phyloP scores from a whole-genome alignment of 2,797 vertebrate species.

The Microcaecilia unicolor region DNA sequence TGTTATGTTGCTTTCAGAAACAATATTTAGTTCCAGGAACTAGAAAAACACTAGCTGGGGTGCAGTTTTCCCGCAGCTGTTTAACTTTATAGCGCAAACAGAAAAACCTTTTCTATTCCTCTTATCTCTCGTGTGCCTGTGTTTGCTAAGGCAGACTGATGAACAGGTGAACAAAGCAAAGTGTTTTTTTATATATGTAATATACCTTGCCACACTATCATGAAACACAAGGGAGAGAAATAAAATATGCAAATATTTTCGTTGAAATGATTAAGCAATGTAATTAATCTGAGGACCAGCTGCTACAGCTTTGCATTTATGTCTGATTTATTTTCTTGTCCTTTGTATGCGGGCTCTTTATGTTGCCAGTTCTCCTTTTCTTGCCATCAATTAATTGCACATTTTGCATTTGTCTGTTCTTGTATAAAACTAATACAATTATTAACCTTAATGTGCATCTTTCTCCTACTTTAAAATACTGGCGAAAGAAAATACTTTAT shows the following conservation, averaged over 20 bases:
- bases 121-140: slow-evolving; percentile 36
- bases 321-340: no score
- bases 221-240: neutral
- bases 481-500: no score
- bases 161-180: slow-evolving; percentile 26
- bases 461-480: no score
- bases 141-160: slow-evolving; percentile 37
- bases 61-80: slow-evolving; percentile 29
- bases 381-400: no score
- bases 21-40: no score
- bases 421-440: no score
- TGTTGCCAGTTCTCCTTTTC: no score
- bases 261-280: neutral
- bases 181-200: neutral
- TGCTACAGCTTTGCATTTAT: no score
- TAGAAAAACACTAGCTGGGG: slow-evolving; percentile 7
- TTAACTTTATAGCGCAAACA: slow-evolving; percentile 40
- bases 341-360: no score
- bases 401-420: no score
- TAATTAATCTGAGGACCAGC: neutral
- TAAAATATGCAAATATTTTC: neutral
- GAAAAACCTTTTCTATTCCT: slow-evolving; percentile 19
- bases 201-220: neutral
- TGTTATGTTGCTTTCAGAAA: neutral
- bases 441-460: no score